Evolutionary conservation across 2,888 invertebrate species (phyloP), one percentile per base, ranked within the genome.

Genomic region (Papilio elwesi): DNA sequence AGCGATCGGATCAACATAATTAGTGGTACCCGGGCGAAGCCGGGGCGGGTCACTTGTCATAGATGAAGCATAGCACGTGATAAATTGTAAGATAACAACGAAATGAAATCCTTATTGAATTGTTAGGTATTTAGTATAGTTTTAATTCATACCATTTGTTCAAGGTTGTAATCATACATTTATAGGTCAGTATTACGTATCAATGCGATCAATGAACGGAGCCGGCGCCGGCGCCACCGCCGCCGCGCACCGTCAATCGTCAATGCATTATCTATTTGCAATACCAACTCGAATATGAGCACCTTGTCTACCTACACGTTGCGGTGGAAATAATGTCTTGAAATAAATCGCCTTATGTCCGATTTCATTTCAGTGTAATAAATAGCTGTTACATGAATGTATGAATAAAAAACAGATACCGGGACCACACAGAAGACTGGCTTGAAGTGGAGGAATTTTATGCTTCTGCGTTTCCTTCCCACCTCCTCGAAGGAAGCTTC

Each of bases 131-230:
- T n/a, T 26, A 26, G 26, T 26, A 26, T 26, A 26, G 2, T 26
- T 26, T 26, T 26, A 1, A 4, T 26, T 26, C 4, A 4, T 26
- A 26, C 1, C 26, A 26, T 26, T 2, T 49, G 13, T 63, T 48
- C 55, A 70, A 65, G 70, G 71, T 49, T 12, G 53, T 47, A 15
- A 12, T 47, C 0, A n/a, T 16, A 51, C 36, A 55, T 49, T 57
- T 57, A 38, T 71, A 71, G 71, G 65, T 70, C 71, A 65, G 71
- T 71, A 66, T 71, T 65, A 48, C 53, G 49, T 71, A 66, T 65
- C 65, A 66, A 55, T 52, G 47, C 13, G 64, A 66, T 66, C 65
- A 65, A 57, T 71, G 65, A 64, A 47, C 48, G 69, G 12, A 13
- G 13, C 11, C 26, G 55, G 55, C 55, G 64, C 64, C 16, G 71